phyloP scores from a whole-genome alignment of 2,888 invertebrate species.

The Priocnemis perturbator region DNA sequence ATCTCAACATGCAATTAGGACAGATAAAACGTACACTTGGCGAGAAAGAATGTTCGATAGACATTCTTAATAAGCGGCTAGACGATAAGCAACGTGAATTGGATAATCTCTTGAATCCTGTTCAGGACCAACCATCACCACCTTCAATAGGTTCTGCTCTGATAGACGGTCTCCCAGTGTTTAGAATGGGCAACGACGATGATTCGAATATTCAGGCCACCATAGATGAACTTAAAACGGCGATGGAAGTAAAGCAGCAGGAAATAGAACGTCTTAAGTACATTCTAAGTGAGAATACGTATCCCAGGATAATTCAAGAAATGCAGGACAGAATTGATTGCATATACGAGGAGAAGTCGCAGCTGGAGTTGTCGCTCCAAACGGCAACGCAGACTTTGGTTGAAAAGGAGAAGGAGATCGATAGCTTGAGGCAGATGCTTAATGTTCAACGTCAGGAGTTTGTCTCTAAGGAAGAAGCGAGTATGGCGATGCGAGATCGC shows the following conservation, averaged over 20 bases:
- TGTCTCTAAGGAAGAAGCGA: slow-evolving; percentile 38
- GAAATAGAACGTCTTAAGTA: slow-evolving; percentile 85
- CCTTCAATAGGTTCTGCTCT: slow-evolving; percentile 6
- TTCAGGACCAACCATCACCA: background rate
- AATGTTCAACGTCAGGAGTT: slow-evolving; percentile 40
- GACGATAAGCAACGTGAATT: slow-evolving; percentile 50
- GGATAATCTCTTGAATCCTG: slow-evolving; percentile 26
- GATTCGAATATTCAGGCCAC: slow-evolving; percentile 39
- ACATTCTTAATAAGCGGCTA: slow-evolving; percentile 33
- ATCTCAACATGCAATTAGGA: slow-evolving; percentile 81
- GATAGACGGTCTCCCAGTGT: slow-evolving; percentile 55
- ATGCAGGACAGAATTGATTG: slow-evolving; percentile 68
- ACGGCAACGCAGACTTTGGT: slow-evolving; percentile 48
- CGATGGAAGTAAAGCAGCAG: slow-evolving; percentile 81
- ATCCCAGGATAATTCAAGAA: slow-evolving; percentile 71
- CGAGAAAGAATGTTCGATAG: slow-evolving; percentile 34
- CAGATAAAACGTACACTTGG: slow-evolving; percentile 18
- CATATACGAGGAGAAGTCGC: slow-evolving; percentile 63
- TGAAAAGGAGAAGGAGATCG: slow-evolving; percentile 57
- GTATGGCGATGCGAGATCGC: slow-evolving; percentile 22
- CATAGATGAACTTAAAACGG: slow-evolving; percentile 50
- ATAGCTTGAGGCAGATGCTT: slow-evolving; percentile 44
- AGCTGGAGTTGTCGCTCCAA: slow-evolving; percentile 55
- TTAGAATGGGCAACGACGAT: slow-evolving; percentile 51
- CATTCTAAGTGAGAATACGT: slow-evolving; percentile 77